Base-by-base conservation (phyloP, 2,888 invertebrate genomes). In the Neoaliturus tenellus region DNA sequence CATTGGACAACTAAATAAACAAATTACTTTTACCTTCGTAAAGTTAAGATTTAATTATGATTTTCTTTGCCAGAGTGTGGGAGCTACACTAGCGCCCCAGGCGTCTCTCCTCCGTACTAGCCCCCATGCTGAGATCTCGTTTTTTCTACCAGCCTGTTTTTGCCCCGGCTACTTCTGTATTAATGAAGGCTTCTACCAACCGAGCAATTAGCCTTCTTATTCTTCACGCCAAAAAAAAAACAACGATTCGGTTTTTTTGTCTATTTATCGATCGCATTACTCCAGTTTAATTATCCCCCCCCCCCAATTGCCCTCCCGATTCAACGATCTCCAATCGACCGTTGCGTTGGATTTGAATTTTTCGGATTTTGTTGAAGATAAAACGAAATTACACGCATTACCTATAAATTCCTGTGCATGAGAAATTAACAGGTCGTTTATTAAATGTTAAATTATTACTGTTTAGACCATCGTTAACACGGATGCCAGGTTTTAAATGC, bases 181-280 rank as follows among this genome's bases (percentile, higher is more conserved):
- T 69, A 69, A 69, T 69, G 69, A 69, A 69, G 69, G 69, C 69
- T 69, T 69, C 69, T 69, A 4, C 39, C 35, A 35, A 69, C 39
- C 35, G 69, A 69, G 39, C 39, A 69, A 69, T 69, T 69, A 69
- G 69, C 69, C 69, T 69, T 39, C 35, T 69, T 69, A 31, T 17
- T 14, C 62, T 28, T 62, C 28, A 28, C 62, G 28, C 62, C 62
- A 28, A 55, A 55, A 48, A 55, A 55, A 48, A 48, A 55, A 20
- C 55, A 14, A 23, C 20, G 55, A 55, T 55, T 23, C 20, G 55
- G 23, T n/a, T 35, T n/a, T 25, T 17, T 1, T 23, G 55, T 23
- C 20, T 62, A 62, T 62, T 62, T 62, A 62, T 62, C 14, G 62
- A 62, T 12, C 62, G 31, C 62, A 2, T 28, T 62, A 28, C 62